A percentile compares a stretch with the other conserved stretches of the same genome.
phyloP scores from a whole-genome alignment of 2,797 vertebrate species.

The Calcarius lapponicus region DNA sequence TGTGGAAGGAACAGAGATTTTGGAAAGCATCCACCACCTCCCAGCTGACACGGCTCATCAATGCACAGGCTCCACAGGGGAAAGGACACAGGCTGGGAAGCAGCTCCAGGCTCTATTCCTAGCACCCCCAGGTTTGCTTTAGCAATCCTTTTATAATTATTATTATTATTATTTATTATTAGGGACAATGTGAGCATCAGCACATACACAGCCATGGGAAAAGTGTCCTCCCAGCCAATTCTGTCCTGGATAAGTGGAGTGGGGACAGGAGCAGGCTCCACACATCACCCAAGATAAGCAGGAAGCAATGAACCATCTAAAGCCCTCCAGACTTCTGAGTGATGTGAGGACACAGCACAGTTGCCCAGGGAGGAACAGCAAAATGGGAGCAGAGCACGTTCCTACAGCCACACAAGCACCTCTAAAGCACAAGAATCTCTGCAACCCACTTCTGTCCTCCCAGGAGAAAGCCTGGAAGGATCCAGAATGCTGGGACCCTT shows the following conservation, averaged over 20 bases:
- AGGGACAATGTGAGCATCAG: fast-evolving
- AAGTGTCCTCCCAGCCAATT: not conserved
- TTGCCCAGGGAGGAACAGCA: not conserved
- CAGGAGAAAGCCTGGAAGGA: not conserved
- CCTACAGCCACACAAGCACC: not conserved
- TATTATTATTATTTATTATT: not conserved
- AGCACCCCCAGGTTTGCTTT: not conserved
- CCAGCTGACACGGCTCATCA: not conserved
- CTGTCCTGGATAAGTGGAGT: not conserved
- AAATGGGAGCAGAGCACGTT: not conserved
- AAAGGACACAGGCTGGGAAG: not conserved
- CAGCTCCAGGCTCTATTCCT: not conserved
- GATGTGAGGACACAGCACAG: not conserved
- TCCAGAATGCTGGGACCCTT: not conserved
- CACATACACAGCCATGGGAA: fast-evolving
- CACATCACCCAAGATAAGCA: not conserved
- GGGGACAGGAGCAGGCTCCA: not conserved
- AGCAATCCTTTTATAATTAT: not conserved
- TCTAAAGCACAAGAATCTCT: not conserved
- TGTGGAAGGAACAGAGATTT: not conserved
- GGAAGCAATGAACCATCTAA: not conserved
- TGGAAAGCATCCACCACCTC: not conserved
- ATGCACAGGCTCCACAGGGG: not conserved
- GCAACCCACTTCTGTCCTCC: not conserved
- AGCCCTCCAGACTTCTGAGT: not conserved